Evolutionary conservation across 2,888 invertebrate genomes (phyloP), one percentile per base, ranked within the genome.

Genomic region (Artemia sinica): DNA sequence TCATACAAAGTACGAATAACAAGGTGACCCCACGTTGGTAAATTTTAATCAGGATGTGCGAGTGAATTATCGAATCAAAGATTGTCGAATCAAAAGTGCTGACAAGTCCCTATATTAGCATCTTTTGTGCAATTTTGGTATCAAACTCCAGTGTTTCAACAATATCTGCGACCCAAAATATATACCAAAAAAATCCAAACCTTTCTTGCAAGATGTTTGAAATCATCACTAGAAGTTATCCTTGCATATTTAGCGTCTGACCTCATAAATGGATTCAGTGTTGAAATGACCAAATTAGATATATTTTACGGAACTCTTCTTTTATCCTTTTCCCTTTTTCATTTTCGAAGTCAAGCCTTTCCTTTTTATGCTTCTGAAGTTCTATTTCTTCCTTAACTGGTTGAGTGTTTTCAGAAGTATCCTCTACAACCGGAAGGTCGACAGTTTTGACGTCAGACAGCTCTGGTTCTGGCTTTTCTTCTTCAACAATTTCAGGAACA

Each of bases 161-260:
- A 2, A 2, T 28, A 28, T 28, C 2, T 28, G 4, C 28, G 4
- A 28, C 28, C 28, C 28, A 58, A 18, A 8, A 18, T 10, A 18
- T 9, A 58, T 9, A 58, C 58, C n/a, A 13, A 8, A 14, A 58
- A 58, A 58, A 14, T 14, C n/a, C 58, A 14, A 58, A 58, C 58
- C 84, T 94, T 95, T 79, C 92, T 84, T 6, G 94, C 93, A 69
- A 95, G 82, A 80, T 93, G 91, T 77, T 94, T 94, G 78, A 95
- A 91, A 78, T 96, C 95, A 66, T 92, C 90, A 0, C 89, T 91
- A 75, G 84, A 87, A 4, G 86, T 86, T 74, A 97, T 95, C 73
- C 88, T 82, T 0, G 91, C 96, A 72, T 85, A 81, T 73, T 85
- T 85, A 75, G 94, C 96, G 72, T 87, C 88, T 0, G 86, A 84